Base-by-base conservation (phyloP, 2,113 vertebrate genomes). In the Microtus oregoni region DNA sequence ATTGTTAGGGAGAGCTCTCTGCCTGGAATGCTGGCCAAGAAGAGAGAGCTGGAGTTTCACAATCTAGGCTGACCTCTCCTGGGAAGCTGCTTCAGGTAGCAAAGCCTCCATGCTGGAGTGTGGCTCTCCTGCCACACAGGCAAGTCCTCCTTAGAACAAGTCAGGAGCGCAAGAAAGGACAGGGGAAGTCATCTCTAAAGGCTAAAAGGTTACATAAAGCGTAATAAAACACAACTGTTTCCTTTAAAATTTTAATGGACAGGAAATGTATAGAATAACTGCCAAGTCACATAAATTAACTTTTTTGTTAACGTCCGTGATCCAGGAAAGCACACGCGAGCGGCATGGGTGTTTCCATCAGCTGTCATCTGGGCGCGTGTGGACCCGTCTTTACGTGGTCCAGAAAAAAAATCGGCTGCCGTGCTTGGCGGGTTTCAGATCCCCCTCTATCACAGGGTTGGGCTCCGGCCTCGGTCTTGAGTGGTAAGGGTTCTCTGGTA, bases 391-490 rank as follows among this genome's bases (percentile, higher is more conserved):
- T 99, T 97, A 99, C 99, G 98, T 99, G 98, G 32, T 98, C 99
- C 99, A 99, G 99, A 99, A 99, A 97, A 98, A 99, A 19, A 99
- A 8, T 94, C 98, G 99, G 97, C 99, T 99, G 97, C 99, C 99
- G 15, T 99, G 24, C n/a, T 96, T 97, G 96, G 99, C 92, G n/a
- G 99, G 99, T 97, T 99, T 98, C 96, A 99, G 98, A 11, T 99
- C 98, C 50, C 98, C 99, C 93, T 99, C 98, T 0, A 89, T 96
- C 88, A 94, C 96, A 0, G 98, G 97, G 96, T 99, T 99, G 96
- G 99, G 99, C 95, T 99, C 99, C 4, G 99, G 99, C 86, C 99
- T 99, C 55, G 98, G 81, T 92, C 99, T 98, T 88, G 99, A 99
- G 94, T 99, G 99, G 98, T 99, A 99, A 7, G 98, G 98, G 97